Evolutionary conservation across 1,140 invertebrate genomes (phyloP).

Genomic region (Babylonia areolata): DNA sequence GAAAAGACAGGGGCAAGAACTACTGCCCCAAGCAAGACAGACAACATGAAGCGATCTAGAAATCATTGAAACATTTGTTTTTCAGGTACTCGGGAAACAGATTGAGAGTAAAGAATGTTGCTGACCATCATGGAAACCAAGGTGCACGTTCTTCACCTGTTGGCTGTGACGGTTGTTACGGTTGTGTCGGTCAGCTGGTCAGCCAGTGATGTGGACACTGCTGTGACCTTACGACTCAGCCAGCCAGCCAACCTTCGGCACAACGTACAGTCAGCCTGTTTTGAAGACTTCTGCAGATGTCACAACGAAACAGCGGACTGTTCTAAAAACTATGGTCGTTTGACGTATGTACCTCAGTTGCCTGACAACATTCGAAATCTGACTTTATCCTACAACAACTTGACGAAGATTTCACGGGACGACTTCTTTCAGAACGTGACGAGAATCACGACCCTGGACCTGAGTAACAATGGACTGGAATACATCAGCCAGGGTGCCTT

Average conservation of each 20-base stretch:
- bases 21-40: too few relatives aligned
- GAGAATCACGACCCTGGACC: not conserved
- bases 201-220: not conserved
- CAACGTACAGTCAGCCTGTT: not conserved
- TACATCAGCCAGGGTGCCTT: not conserved
- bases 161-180: not conserved
- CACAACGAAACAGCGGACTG: not conserved
- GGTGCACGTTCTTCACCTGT: not conserved
- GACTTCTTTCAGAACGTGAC: not conserved
- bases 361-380: not conserved
- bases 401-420: not conserved
- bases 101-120: too few relatives aligned
- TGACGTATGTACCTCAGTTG: not conserved
- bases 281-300: not conserved
- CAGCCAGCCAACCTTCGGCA: not conserved
- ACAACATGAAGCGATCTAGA: too few relatives aligned
- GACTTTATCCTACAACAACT: conserved; percentile 19
- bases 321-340: not conserved
- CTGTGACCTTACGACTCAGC: not conserved
- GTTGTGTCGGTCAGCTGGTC: not conserved
- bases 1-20: too few relatives aligned
- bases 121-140: too few relatives aligned
- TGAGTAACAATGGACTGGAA: conserved; percentile 4
- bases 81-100: too few relatives aligned
- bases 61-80: too few relatives aligned